These are phyloP conservation scores for Troilus luridus DNA, from an alignment of 2,888 invertebrate species.

Conservation along the genomic window DNA sequence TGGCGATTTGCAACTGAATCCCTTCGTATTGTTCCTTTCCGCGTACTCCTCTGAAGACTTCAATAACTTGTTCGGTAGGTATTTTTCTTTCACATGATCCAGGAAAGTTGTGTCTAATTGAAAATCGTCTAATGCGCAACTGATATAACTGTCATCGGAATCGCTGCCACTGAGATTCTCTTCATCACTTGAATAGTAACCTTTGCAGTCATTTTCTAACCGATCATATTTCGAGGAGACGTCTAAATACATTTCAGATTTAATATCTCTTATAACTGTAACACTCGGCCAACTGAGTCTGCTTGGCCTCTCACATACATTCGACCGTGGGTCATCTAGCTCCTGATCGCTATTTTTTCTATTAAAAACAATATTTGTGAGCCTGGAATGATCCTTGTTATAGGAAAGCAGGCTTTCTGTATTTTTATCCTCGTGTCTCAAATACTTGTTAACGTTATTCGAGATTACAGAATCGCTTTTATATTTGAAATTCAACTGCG, in stretches of 20 bases:
- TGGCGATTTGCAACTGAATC: slow-evolving; percentile 35
- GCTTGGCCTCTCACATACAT: neutral
- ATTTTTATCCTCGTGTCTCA: neutral
- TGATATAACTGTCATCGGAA: neutral
- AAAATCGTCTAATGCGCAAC: neutral
- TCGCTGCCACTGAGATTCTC: neutral
- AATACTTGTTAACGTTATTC: neutral
- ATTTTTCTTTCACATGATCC: slow-evolving; percentile 30
- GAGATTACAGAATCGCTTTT: too few species aligned
- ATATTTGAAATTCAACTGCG: neutral
- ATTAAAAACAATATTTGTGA: neutral
- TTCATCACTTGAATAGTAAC: neutral
- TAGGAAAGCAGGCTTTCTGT: neutral
- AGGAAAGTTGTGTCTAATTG: neutral
- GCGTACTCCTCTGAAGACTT: neutral
- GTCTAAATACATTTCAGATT: neutral
- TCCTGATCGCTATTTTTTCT: neutral
- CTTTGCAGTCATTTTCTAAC: neutral
- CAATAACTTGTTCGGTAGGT: neutral
- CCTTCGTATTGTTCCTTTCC: neutral
- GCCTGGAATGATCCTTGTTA: neutral
- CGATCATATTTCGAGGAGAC: neutral
- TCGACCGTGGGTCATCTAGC: neutral
- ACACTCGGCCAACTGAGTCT: neutral
- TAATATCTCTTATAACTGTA: neutral